Percentiles rank a stretch among this genome's conserved stretches.
Conservation (phyloP, 2,797 vertebrate species). For the Macropodus opercularis region DNA sequence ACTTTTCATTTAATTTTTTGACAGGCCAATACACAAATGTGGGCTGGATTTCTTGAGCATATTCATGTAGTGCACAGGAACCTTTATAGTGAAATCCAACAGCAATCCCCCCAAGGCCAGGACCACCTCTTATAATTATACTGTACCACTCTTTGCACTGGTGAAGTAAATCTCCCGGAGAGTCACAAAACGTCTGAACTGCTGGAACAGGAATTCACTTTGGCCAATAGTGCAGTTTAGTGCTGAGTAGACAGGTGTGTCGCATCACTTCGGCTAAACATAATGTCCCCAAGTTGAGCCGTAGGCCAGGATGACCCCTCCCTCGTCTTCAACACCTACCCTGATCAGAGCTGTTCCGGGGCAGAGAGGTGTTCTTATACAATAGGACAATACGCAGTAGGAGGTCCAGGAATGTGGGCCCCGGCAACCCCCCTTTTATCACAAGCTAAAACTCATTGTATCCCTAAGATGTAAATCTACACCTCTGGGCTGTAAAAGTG, state of each 20-base stretch:
- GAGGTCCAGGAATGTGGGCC: conserved; percentile 82
- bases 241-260: conserved; percentile 36
- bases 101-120: conserved; percentile 74
- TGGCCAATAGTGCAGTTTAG: conserved; percentile 23
- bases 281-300: conserved; percentile 75
- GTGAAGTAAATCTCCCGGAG: conserved; percentile 48
- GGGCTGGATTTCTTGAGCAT: conserved; percentile 85
- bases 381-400: conserved; percentile 82
- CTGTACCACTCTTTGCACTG: conserved; percentile 59
- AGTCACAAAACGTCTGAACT: conserved; percentile 20
- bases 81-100: conserved; percentile 73
- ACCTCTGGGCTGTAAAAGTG: conserved; percentile 83
- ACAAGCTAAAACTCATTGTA: conserved; percentile 81
- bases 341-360: conserved; percentile 54
- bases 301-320: conserved; percentile 59
- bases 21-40: conserved; percentile 92
- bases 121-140: conserved; percentile 78
- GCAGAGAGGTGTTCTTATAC: conserved; percentile 79
- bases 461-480: conserved; percentile 82
- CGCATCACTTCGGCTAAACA: conserved; percentile 33
- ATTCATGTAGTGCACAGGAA: conserved; percentile 81
- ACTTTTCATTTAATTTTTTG: conserved; percentile 99
- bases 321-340: conserved; percentile 65
- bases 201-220: conserved; percentile 43
- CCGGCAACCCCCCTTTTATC: conserved; percentile 76